phyloP scores from a whole-genome alignment of 2,113 vertebrate species.

The Poecilia latipinna region DNA sequence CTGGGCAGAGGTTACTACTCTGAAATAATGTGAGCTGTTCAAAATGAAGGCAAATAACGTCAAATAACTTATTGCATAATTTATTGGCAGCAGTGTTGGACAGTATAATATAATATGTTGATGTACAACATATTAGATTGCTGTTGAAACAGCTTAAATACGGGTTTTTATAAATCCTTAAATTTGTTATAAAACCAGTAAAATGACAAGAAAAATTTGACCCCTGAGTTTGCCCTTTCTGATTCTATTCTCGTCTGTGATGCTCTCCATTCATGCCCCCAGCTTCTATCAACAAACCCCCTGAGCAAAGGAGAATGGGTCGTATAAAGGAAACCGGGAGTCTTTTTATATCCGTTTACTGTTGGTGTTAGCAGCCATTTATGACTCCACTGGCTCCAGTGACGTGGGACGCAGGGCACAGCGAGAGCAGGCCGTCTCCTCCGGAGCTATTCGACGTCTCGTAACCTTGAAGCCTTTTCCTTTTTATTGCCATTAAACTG shows the following conservation, averaged over 20 bases:
- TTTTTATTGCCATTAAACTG: slow-evolving; percentile 75
- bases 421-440: slow-evolving; percentile 67
- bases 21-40: no score
- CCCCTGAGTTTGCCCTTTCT: neutral
- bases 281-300: slow-evolving; percentile 64
- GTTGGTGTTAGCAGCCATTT: slow-evolving; percentile 79
- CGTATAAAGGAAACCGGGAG: slow-evolving; percentile 74
- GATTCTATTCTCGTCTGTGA: slow-evolving; percentile 1
- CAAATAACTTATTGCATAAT: no score
- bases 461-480: slow-evolving; percentile 71
- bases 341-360: slow-evolving; percentile 80
- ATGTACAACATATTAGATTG: no score
- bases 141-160: neutral
- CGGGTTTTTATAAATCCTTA: neutral
- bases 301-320: slow-evolving; percentile 60
- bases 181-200: neutral
- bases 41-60: no score
- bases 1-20: no score
- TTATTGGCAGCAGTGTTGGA: no score
- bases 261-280: slow-evolving; percentile 37
- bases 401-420: slow-evolving; percentile 64
- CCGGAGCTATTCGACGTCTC: slow-evolving; percentile 67
- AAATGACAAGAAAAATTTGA: neutral
- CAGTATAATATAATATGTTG: no score
- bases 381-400: slow-evolving; percentile 78